phyloP scores from a whole-genome alignment of 2,113 vertebrate genomes.

The Onychostoma macrolepis region DNA sequence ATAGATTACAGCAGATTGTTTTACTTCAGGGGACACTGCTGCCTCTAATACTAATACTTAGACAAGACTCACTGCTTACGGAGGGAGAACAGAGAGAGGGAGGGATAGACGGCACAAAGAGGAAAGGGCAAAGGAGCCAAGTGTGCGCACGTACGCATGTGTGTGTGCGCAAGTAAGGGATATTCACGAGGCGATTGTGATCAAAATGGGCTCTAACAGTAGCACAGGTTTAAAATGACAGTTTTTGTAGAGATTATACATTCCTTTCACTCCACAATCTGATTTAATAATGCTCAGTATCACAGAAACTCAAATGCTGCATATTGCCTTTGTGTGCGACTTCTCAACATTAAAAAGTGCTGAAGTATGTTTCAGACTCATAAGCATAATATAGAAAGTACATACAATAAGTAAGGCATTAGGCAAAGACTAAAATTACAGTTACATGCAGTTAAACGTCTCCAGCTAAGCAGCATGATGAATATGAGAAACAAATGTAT shows the following conservation, averaged over 20 bases:
- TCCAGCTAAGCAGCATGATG: background rate
- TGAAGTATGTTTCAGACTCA: constrained; percentile 49
- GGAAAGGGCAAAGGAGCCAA: constrained; percentile 61
- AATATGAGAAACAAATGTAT: background rate
- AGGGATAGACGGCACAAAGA: constrained; percentile 56
- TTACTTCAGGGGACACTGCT: constrained; percentile 86
- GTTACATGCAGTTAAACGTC: background rate
- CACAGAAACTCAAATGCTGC: constrained; percentile 40
- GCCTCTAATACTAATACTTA: constrained; percentile 79
- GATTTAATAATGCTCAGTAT: constrained; percentile 56
- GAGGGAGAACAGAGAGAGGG: constrained; percentile 51
- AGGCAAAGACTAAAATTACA: background rate
- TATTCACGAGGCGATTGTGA: constrained; percentile 55
- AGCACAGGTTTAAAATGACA: constrained; percentile 61
- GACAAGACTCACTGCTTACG: constrained; percentile 69
- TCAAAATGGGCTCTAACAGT: constrained; percentile 52
- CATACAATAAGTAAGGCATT: background rate
- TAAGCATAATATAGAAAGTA: constrained; percentile 29
- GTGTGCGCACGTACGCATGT: constrained; percentile 15
- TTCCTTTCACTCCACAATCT: constrained; percentile 52
- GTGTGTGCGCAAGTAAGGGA: constrained; percentile 48
- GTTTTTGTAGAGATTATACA: constrained; percentile 56
- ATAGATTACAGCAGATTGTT: constrained; percentile 97
- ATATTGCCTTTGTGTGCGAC: constrained; percentile 44
- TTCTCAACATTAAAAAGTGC: constrained; percentile 45